A percentile compares a stretch with the other conserved stretches of the same genome.
Conservation (phyloP, 1,140 invertebrate species). For the Conus ventricosus region DNA sequence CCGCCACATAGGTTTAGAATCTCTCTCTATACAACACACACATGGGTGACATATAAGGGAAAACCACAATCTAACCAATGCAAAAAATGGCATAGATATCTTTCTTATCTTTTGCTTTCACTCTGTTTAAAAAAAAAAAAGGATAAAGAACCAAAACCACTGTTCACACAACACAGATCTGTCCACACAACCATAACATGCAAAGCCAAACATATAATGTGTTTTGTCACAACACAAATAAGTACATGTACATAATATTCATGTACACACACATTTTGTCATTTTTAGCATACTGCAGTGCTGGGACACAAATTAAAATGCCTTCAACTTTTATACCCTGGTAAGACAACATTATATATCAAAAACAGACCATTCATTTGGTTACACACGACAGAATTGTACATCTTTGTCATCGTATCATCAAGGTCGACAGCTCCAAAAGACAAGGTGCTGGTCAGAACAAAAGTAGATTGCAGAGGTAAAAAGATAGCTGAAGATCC, state of each 20-base stretch:
- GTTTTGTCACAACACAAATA: slow-evolving; percentile 11
- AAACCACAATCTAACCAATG: no score
- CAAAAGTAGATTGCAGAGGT: no score
- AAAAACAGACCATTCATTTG: not conserved
- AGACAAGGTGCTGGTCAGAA: no score
- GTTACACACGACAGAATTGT: no score
- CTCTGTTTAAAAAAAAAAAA: not conserved
- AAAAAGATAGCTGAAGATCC: not conserved
- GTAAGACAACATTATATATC: not conserved
- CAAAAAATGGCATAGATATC: no score
- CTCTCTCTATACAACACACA: not conserved
- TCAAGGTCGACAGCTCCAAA: no score
- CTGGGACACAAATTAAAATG: no score
- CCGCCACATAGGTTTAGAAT: not conserved
- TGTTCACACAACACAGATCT: not conserved
- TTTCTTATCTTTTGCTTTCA: no score
- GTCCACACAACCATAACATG: not conserved
- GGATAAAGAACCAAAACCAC: not conserved
- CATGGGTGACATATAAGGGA: no score
- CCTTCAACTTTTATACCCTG: not conserved
- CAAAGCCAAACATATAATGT: not conserved
- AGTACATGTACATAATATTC: not conserved
- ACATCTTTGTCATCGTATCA: no score
- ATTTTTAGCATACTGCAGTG: not conserved
- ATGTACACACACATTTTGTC: not conserved